Evolutionary conservation across 2,113 vertebrate genomes (phyloP), one percentile per base, ranked within the genome.

Genomic region (Hydrochoerus hydrochaeris): DNA sequence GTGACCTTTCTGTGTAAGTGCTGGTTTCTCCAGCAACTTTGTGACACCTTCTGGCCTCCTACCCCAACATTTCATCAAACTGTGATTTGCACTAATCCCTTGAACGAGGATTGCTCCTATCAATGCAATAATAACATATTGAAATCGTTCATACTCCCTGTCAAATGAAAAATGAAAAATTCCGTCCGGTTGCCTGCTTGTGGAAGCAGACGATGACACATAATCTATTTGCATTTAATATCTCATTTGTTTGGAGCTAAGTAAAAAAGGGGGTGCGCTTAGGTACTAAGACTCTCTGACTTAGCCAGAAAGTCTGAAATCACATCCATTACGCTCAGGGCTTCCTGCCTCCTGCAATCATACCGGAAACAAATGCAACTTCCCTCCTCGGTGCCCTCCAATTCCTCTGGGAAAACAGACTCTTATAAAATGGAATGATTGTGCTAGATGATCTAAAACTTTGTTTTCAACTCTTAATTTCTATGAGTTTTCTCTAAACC

Each of bases 391-490:
- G 65, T 12, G 38, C 46, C 35, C 22, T 62, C 13, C 54, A 13
- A 58, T 77, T 93, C 35, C 35, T 19, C 16, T 73, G 46, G 60
- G 60, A 95, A 82, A 14, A 32, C 12, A 77, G 35, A 84, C 24
- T 35, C 65, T 78, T 81, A 4, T 90, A 49, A 62, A 94, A 85
- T 77, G n/a, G 38, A 90, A 62, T 83, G 52, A n/a, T 28, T 82
- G 35, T 14, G 4, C 19, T 71, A 85, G 69, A 88, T 67, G 28
- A 88, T 88, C 90, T 94, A 88, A 65, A 97, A 95, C 69, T 83
- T 95, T 95, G 46, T 60, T 90, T 93, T 81, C 24, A 94, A 49
- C 20, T 89, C 86, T 95, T 94, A 92, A 90, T 95, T 95, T 95
- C 58, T 88, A 32, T 78, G 87, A 82, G 85, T 95, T 96, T 90